Percentiles rank a stretch among this genome's conserved stretches.
These are phyloP conservation scores for Phengaris arion DNA, from an alignment of 2,888 invertebrate genomes.

Conservation along the genomic window DNA sequence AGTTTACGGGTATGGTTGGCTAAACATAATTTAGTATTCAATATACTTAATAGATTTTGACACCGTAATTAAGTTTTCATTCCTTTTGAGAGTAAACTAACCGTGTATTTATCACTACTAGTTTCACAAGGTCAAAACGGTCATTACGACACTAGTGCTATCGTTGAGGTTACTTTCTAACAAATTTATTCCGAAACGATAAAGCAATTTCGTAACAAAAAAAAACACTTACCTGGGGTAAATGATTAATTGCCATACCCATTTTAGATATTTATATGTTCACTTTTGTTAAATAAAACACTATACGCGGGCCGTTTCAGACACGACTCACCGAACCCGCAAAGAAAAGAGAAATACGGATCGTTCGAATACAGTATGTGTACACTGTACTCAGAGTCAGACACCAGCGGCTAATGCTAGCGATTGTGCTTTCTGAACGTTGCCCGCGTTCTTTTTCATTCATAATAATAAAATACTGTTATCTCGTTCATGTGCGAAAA, in stretches of 20 bases:
- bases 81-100: slow-evolving; percentile 52
- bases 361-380: slow-evolving; percentile 21
- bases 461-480: slow-evolving; percentile 64
- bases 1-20: too few relatives aligned
- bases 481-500: slow-evolving; percentile 55
- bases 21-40: too few relatives aligned
- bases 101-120: slow-evolving; percentile 65
- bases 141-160: slow-evolving; percentile 69
- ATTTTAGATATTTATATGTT: slow-evolving; percentile 52
- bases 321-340: slow-evolving; percentile 68
- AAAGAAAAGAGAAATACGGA: slow-evolving; percentile 65
- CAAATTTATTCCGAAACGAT: slow-evolving; percentile 48
- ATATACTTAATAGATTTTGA: background rate
- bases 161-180: slow-evolving; percentile 68
- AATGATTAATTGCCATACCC: slow-evolving; percentile 71
- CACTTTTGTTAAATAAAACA: slow-evolving; percentile 47
- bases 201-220: background rate
- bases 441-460: slow-evolving; percentile 65
- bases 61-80: slow-evolving; percentile 33
- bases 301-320: slow-evolving; percentile 48
- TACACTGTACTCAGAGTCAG: slow-evolving; percentile 21
- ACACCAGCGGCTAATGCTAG: slow-evolving; percentile 49
- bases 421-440: slow-evolving; percentile 51
- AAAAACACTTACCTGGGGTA: slow-evolving; percentile 62
- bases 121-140: slow-evolving; percentile 80